phyloP scores from a whole-genome alignment of 2,113 vertebrate genomes.

The Cyphomyrus discorhynchus region DNA sequence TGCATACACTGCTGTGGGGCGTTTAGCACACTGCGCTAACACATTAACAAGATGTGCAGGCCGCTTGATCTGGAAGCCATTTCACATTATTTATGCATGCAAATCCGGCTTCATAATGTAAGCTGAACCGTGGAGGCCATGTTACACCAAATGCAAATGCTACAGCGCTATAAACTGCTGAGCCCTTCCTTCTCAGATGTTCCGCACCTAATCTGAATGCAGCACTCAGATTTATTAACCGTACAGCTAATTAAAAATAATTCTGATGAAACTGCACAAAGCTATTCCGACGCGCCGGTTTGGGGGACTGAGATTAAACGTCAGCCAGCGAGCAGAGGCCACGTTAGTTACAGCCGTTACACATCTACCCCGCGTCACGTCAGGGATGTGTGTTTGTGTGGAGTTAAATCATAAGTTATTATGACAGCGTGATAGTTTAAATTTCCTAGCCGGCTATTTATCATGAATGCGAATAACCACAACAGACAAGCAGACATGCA shows the following conservation, averaged over 20 bases:
- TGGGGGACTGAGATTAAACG: slow-evolving; percentile 35
- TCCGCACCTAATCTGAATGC: not conserved
- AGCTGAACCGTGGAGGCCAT: slow-evolving; percentile 17
- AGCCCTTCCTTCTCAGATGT: not conserved
- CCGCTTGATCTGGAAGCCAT: not conserved
- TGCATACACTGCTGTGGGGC: not conserved
- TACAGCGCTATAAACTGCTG: slow-evolving; percentile 33
- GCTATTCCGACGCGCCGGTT: slow-evolving; percentile 40
- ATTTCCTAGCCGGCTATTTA: not conserved
- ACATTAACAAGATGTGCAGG: not conserved
- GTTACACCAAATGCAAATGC: slow-evolving; percentile 34
- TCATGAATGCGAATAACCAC: not conserved
- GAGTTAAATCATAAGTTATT: not conserved
- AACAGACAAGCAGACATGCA: not conserved
- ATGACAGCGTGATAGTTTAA: not conserved
- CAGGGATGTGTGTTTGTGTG: not conserved
- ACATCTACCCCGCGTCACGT: not conserved
- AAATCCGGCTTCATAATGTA: not conserved
- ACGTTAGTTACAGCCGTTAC: not conserved
- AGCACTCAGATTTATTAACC: not conserved
- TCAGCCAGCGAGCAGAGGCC: not conserved
- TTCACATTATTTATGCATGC: not conserved
- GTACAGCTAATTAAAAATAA: not conserved
- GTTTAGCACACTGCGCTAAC: not conserved
- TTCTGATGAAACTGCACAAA: slow-evolving; percentile 25